Percentiles rank a stretch among this genome's conserved stretches.
Evolutionary conservation across 1,140 invertebrate genomes (phyloP).

Genomic region (Adoxophyes honmai): DNA sequence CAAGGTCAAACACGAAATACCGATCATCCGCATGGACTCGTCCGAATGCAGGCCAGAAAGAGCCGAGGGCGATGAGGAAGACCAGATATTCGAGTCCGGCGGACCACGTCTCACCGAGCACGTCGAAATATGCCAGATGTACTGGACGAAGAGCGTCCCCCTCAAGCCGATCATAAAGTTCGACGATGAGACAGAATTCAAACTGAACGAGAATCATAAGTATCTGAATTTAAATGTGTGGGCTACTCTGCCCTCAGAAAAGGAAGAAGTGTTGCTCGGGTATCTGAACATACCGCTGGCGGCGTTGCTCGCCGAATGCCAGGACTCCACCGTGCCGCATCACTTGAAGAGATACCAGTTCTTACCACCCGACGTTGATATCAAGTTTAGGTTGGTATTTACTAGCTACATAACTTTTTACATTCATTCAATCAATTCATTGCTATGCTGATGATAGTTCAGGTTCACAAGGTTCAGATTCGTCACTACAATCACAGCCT

Average conservation of each 20-base stretch:
- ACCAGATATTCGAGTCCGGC: conserved; percentile 55
- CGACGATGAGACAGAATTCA: conserved; percentile 86
- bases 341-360: conserved; percentile 86
- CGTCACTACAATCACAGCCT: too few relatives aligned
- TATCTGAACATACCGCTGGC: conserved; percentile 89
- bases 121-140: conserved; percentile 74
- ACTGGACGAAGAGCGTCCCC: conserved; percentile 68
- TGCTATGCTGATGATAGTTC: too few relatives aligned
- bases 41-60: conserved; percentile 62
- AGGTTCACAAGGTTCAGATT: too few relatives aligned
- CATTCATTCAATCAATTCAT: too few relatives aligned
- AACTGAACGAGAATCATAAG: conserved; percentile 81
- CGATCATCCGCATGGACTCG: conserved; percentile 62
- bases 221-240: conserved; percentile 92
- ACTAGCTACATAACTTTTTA: too few relatives aligned
- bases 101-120: conserved; percentile 65
- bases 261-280: conserved; percentile 83
- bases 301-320: conserved; percentile 87
- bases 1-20: conserved; percentile 68
- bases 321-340: conserved; percentile 87
- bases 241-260: conserved; percentile 79
- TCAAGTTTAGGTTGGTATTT: conserved; percentile 76
- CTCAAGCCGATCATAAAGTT: conserved; percentile 81
- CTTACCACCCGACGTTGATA: conserved; percentile 83
- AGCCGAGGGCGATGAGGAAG: conserved; percentile 52